These are phyloP conservation scores for Arizona elegans DNA, from an alignment of 2,113 vertebrate genomes.

Conservation along the genomic window DNA sequence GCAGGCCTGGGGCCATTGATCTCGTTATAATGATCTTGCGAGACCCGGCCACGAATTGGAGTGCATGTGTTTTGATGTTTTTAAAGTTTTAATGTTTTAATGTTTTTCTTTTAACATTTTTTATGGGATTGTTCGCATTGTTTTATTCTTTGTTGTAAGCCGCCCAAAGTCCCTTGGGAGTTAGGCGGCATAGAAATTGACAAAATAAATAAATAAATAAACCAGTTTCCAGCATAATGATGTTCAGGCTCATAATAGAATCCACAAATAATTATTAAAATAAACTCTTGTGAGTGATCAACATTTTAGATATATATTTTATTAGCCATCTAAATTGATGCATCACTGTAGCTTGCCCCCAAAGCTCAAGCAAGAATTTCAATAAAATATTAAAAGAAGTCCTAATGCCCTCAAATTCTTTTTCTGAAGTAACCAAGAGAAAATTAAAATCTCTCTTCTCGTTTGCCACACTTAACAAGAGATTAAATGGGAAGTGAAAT, in stretches of 20 bases:
- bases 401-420: not conserved
- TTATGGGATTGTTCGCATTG: no score
- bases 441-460: not conserved
- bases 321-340: not conserved
- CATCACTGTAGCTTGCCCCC: not conserved
- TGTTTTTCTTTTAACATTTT: no score
- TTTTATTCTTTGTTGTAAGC: no score
- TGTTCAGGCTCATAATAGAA: fast-evolving
- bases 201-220: no score
- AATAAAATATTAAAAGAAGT: not conserved
- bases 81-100: no score
- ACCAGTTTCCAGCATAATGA: conserved; percentile 20
- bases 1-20: no score
- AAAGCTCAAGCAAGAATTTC: not conserved
- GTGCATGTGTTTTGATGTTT: no score
- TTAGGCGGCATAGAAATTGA: no score
- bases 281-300: not conserved
- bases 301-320: not conserved
- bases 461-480: not conserved
- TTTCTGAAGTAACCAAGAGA: not conserved
- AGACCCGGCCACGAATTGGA: no score
- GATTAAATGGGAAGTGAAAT: not conserved
- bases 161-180: no score
- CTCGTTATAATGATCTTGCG: no score
- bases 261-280: not conserved